Evolutionary conservation across 2,113 vertebrate species (phyloP), one percentile per base, ranked within the genome.

Genomic region (Trematomus loennbergii): DNA sequence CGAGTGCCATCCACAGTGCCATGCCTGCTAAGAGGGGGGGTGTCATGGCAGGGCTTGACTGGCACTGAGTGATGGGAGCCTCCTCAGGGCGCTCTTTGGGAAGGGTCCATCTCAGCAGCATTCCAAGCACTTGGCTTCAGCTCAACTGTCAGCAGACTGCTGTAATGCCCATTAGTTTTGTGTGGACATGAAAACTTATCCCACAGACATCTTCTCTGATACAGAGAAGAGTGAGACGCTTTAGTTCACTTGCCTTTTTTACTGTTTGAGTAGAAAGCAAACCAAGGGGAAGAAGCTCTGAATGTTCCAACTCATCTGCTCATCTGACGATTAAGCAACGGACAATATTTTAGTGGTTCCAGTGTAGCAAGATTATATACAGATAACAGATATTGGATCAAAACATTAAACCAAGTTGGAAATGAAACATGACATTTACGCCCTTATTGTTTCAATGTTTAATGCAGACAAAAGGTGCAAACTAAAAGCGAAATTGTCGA

Each of bases 41-140:
- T 73, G 85, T 89, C 81, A 57, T 45, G 63, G 76, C 71, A 52
- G 43, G 84, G 73, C 84, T 83, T 72, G 83, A 92, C 88, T 86
- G 85, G 84, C 82, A 80, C 85, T 81, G 85, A 74, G 87, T 83
- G 84, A 88, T 81, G 73, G 7, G 62, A 84, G 77, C 72, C 68
- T 89, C 88, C 89, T 89, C 1, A 15, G 75, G 87, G 87, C 86
- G 67, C 76, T 83, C 67, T 6, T 68, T 83, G 77, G 75, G 78
- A 89, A 76, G 83, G 76, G 88, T 88, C 86, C 84, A 78, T 90
- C 89, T 87, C 86, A 83, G 90, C 83, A 67, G 81, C 81, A 81
- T 91, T 87, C 83, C 84, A 82, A 87, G 86, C 76, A 22, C 69
- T 88, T 67, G 40, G 83, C 86, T 86, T 68, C 71, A 83, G 77